Base-by-base conservation (phyloP, 1,140 invertebrate genomes). In the Hycleus cichorii region DNA sequence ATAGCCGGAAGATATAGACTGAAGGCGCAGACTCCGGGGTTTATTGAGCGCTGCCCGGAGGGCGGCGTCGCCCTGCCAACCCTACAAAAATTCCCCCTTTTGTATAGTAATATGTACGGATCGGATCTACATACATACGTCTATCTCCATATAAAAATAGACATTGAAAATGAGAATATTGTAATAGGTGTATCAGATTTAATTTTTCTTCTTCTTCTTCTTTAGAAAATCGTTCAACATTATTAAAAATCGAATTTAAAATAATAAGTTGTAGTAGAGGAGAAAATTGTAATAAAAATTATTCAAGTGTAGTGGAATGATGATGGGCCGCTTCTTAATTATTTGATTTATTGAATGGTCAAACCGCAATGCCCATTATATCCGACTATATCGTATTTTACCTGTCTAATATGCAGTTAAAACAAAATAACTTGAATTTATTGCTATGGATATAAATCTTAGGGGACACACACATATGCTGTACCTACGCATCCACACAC, bases 11-110 rank as follows among this genome's bases (percentile, higher is more conserved):
- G 32, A 32, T 32, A 32, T 32, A 32, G 4, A 32, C 32, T 32
- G 32, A 32, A 32, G 62, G 64, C 64, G 64, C 64, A 66, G 59
- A 59, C 61, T 60, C 64, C 54, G 44, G 59, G 62, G 59, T 62
- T 66, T 32, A 66, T 66, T 62, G 64, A 66, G 51, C 64, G 64
- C 58, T 53, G 64, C 64, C 64, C 58, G 50, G 55, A 58, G 64
- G 64, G 62, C 62, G 64, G 62, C 57, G 64, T 65, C 55, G 64
- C 56, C 64, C 52, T 65, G 64, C 64, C 64, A 65, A 65, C 64
- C 58, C 59, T 39, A 32, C 32, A 32, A 53, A 57, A 52, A 55
- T 49, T 55, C 51, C 53, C 57, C 52, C 49, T 32, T 32, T 4
- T 32, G 32, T 18, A 18, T 18, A 18, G 18, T 32, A 32, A 32